Percentiles rank a stretch among this genome's conserved stretches.
Evolutionary conservation across 2,113 vertebrate species (phyloP).

Genomic region (Candoia aspera): DNA sequence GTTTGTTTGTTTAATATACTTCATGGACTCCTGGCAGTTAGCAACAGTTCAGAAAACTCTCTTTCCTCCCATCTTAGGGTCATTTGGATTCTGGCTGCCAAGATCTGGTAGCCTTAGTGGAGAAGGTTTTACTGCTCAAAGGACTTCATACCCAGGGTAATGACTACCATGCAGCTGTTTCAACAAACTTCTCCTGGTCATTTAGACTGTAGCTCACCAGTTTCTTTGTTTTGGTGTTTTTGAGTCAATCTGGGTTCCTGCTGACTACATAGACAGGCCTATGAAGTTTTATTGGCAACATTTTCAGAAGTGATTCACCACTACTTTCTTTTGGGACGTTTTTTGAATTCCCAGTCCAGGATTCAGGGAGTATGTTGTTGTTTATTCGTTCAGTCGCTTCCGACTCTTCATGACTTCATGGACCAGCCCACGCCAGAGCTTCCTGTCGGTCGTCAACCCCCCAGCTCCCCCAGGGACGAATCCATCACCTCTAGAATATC

Average conservation of each 20-base stretch:
- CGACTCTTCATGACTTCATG: no score
- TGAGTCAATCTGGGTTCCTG: background rate
- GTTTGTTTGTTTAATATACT: background rate
- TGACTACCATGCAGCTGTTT: background rate
- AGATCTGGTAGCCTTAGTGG: background rate
- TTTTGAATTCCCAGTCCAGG: background rate
- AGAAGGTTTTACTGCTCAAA: background rate
- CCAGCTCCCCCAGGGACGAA: no score
- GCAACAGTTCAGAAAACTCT: no score
- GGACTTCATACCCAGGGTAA: background rate
- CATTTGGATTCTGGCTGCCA: background rate
- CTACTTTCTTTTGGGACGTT: background rate
- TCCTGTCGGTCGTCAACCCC: no score
- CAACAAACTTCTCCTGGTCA: background rate
- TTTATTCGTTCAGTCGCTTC: no score
- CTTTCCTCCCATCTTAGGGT: background rate
- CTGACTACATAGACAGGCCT: background rate
- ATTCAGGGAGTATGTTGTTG: no score
- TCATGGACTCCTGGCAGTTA: no score
- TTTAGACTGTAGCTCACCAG: background rate
- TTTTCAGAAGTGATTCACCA: background rate
- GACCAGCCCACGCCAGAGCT: no score
- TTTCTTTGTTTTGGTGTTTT: background rate
- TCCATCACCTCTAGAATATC: no score
- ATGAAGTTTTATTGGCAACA: background rate